phyloP scores from a whole-genome alignment of 2,888 invertebrate species.

The Macaria liturata region DNA sequence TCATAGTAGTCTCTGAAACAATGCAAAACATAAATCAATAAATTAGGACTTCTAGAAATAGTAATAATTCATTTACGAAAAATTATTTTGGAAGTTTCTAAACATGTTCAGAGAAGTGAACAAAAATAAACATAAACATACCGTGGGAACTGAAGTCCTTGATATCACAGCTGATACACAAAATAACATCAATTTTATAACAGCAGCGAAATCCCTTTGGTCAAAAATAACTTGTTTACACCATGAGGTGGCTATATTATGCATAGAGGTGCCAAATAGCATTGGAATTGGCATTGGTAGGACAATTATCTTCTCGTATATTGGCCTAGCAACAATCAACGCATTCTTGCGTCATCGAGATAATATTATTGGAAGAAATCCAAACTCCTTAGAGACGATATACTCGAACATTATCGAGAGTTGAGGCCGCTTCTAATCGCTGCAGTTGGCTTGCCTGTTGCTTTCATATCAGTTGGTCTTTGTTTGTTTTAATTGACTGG shows the following conservation, averaged over 20 bases:
- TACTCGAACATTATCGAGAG: slow-evolving; percentile 19
- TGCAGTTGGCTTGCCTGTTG: slow-evolving; percentile 3
- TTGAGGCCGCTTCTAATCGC: slow-evolving; percentile 6
- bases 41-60: neutral
- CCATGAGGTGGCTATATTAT: slow-evolving; percentile 35
- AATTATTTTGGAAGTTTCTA: neutral
- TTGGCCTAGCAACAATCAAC: slow-evolving; percentile 35
- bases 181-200: slow-evolving; percentile 22
- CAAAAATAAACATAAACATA: slow-evolving; percentile 31
- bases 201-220: slow-evolving; percentile 32
- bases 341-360: slow-evolving; percentile 17
- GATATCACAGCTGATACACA: slow-evolving; percentile 22
- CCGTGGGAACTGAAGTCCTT: slow-evolving; percentile 23
- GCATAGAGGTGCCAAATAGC: slow-evolving; percentile 53
- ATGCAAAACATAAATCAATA: neutral
- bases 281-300: slow-evolving; percentile 50
- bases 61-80: neutral
- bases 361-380: slow-evolving; percentile 32
- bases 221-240: slow-evolving; percentile 58
- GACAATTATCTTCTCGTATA: slow-evolving; percentile 30
- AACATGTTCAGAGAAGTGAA: slow-evolving; percentile 6
- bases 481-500: no score
- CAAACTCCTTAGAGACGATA: slow-evolving; percentile 31
- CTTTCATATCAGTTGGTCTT: slow-evolving; percentile 1
- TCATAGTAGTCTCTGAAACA: slow-evolving; percentile 4